A percentile compares a stretch with the other conserved stretches of the same genome.
Evolutionary conservation across 2,113 vertebrate species (phyloP).

Genomic region (Orcinus orca): DNA sequence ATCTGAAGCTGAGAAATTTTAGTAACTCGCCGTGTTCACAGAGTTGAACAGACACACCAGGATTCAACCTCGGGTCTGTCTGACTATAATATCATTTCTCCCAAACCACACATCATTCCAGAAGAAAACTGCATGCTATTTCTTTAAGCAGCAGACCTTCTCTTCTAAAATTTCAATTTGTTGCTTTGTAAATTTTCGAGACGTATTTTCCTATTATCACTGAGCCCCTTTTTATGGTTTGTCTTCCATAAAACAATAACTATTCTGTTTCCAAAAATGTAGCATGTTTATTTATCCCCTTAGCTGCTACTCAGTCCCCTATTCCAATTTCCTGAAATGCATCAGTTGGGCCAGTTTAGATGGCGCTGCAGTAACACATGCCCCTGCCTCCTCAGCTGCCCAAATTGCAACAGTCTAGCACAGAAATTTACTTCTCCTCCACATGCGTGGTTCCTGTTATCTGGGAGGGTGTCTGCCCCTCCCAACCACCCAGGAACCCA

Average conservation of each 20-base stretch:
- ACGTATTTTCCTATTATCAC: neutral
- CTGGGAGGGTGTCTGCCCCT: neutral
- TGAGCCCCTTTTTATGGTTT: neutral
- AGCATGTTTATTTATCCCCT: too few species aligned
- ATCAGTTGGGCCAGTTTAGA: neutral
- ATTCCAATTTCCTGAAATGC: neutral
- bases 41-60: rapidly evolving
- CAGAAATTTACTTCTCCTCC: too few species aligned
- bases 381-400: too few species aligned
- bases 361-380: neutral
- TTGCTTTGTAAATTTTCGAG: neutral
- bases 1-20: neutral
- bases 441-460: neutral
- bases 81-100: neutral
- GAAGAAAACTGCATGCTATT: neutral
- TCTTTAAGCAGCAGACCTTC: neutral
- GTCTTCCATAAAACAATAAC: too few species aligned
- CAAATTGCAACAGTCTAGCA: neutral
- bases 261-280: neutral
- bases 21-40: rapidly evolving
- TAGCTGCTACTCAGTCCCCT: rapidly evolving
- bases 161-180: neutral
- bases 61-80: rapidly evolving
- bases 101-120: neutral
- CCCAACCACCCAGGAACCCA: neutral